A percentile compares a stretch with the other conserved stretches of the same genome.
Conservation (phyloP, 1,140 invertebrate species). For the Drosophila oshimai region DNA sequence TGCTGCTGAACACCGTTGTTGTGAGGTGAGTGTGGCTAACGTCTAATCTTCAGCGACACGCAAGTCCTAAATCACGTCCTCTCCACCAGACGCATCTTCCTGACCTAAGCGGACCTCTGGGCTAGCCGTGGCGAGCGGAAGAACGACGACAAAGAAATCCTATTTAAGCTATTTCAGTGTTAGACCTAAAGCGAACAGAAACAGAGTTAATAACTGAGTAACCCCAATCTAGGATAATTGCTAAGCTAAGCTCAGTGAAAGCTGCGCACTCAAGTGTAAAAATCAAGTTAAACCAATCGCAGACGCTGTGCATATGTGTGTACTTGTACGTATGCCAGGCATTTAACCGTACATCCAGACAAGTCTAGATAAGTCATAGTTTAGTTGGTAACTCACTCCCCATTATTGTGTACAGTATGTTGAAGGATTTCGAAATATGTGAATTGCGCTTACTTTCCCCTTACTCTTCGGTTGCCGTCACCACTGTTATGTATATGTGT, state of each 20-base stretch:
- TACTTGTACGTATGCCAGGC: slow-evolving; percentile 48
- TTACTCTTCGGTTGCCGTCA: not conserved
- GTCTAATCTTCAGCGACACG: not conserved
- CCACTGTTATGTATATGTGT: slow-evolving; percentile 1
- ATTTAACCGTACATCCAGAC: slow-evolving; percentile 25
- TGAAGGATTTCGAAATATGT: slow-evolving; percentile 34
- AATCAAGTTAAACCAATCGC: slow-evolving; percentile 58
- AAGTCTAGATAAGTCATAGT: slow-evolving; percentile 30
- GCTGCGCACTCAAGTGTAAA: slow-evolving; percentile 59
- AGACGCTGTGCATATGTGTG: slow-evolving; percentile 20
- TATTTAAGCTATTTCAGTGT: slow-evolving; percentile 79
- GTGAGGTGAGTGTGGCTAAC: slow-evolving; percentile 65
- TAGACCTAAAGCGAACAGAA: slow-evolving; percentile 48
- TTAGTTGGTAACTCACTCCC: slow-evolving; percentile 39
- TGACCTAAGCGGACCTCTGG: slow-evolving; percentile 63
- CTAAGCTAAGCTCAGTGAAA: slow-evolving; percentile 50
- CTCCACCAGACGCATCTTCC: slow-evolving; percentile 65
- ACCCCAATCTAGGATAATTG: slow-evolving; percentile 49
- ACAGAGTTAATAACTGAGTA: slow-evolving; percentile 43
- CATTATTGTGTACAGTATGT: slow-evolving; percentile 59
- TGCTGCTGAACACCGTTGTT: slow-evolving; percentile 76
- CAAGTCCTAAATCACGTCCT: slow-evolving; percentile 24
- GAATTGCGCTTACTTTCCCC: slow-evolving; percentile 5
- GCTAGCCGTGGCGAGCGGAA: slow-evolving; percentile 5
- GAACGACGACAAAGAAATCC: slow-evolving; percentile 47